Evolutionary conservation across 2,113 vertebrate species (phyloP).

Genomic region (Talpa occidentalis): DNA sequence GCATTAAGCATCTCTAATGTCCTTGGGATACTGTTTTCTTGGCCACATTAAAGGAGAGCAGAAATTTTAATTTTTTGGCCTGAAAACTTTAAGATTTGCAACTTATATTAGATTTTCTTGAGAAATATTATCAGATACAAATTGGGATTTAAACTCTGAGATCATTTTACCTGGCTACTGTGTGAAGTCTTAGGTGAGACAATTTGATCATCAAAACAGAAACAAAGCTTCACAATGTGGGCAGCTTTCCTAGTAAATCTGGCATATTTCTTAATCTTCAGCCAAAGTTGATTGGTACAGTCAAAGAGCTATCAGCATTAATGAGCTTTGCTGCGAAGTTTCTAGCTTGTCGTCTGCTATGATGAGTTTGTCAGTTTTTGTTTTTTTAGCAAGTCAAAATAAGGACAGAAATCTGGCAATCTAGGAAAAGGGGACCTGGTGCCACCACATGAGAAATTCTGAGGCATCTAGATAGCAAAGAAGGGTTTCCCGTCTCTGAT

Average conservation of each 20-base stretch:
- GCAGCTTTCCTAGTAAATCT: slow-evolving; percentile 25
- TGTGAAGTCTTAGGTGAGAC: background rate
- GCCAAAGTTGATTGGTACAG: background rate
- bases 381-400: background rate
- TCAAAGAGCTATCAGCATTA: background rate
- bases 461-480: background rate
- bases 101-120: background rate
- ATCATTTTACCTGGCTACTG: background rate
- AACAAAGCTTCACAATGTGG: background rate
- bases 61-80: background rate
- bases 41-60: background rate
- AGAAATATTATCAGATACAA: background rate
- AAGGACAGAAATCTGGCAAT: background rate
- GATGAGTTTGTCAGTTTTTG: background rate
- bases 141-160: slow-evolving; percentile 8
- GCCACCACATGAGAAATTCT: background rate
- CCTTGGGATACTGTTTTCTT: background rate
- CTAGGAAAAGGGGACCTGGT: background rate
- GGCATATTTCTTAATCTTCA: slow-evolving; percentile 14
- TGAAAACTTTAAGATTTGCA: slow-evolving; percentile 1
- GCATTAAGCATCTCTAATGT: background rate
- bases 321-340: background rate
- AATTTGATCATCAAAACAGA: slow-evolving; percentile 5
- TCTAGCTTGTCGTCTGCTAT: background rate
- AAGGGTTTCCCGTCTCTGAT: background rate